Percentiles rank a stretch among this genome's conserved stretches.
phyloP scores from a whole-genome alignment of 2,113 vertebrate species.

The Coreoperca whiteheadi region DNA sequence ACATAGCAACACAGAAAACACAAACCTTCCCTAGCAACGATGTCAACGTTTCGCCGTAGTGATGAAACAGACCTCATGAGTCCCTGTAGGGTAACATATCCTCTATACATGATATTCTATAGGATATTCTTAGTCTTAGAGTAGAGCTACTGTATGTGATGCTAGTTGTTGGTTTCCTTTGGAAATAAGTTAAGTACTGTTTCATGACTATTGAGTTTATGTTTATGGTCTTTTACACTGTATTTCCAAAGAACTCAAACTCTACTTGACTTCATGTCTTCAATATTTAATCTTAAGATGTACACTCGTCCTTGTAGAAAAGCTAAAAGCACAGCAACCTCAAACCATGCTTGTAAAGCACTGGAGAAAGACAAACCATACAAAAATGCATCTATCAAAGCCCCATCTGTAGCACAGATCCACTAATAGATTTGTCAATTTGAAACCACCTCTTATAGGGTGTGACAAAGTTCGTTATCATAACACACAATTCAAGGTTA shows the following conservation, averaged over 20 bases:
- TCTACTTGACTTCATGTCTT: background rate
- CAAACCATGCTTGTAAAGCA: slow-evolving; percentile 66
- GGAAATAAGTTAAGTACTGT: background rate
- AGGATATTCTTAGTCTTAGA: background rate
- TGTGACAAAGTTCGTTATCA: background rate
- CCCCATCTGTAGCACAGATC: background rate
- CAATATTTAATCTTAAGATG: background rate
- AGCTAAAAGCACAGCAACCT: slow-evolving; percentile 57
- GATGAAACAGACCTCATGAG: background rate
- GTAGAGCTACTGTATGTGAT: background rate
- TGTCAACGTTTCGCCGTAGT: background rate
- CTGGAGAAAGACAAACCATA: slow-evolving; percentile 24
- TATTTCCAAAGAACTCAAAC: background rate
- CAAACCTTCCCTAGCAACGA: slow-evolving; percentile 21
- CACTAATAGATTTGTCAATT: background rate
- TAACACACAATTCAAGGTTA: slow-evolving; percentile 14
- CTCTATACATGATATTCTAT: background rate
- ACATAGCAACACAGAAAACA: slow-evolving; percentile 60
- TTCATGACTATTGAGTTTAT: background rate
- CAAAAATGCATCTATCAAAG: slow-evolving; percentile 8
- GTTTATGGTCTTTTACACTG: background rate
- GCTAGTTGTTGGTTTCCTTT: background rate
- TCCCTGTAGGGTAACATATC: background rate
- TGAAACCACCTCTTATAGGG: background rate
- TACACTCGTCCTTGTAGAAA: background rate